These are phyloP conservation scores for Desmodus rotundus DNA, from an alignment of 2,113 vertebrate genomes.

Conservation along the genomic window DNA sequence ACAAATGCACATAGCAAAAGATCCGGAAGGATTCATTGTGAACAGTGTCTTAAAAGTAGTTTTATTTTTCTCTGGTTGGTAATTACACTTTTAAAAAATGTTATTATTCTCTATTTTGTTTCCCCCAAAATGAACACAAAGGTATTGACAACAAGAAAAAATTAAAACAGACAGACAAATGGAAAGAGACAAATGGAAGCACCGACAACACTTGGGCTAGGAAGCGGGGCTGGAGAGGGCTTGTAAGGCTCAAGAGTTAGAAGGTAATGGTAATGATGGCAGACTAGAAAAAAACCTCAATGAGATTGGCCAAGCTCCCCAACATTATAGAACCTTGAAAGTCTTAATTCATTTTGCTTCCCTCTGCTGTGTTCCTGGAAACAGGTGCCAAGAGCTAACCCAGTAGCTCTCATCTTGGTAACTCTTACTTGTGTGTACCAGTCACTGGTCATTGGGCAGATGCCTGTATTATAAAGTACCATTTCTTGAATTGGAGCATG, in stretches of 20 bases:
- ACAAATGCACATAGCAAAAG: background rate
- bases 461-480: background rate
- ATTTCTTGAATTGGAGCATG: background rate
- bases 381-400: background rate
- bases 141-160: background rate
- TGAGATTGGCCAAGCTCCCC: background rate
- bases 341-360: background rate
- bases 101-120: background rate
- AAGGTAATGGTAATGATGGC: background rate
- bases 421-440: background rate
- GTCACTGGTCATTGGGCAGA: background rate
- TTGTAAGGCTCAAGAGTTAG: background rate
- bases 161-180: background rate
- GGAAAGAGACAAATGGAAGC: background rate
- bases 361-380: background rate
- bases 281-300: background rate
- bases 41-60: background rate
- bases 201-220: background rate
- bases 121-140: background rate
- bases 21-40: background rate
- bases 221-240: background rate
- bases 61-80: background rate
- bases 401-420: background rate
- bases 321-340: background rate
- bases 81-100: background rate